These are phyloP conservation scores for Python bivittatus DNA, from an alignment of 2,113 vertebrate genomes.

Conservation along the genomic window DNA sequence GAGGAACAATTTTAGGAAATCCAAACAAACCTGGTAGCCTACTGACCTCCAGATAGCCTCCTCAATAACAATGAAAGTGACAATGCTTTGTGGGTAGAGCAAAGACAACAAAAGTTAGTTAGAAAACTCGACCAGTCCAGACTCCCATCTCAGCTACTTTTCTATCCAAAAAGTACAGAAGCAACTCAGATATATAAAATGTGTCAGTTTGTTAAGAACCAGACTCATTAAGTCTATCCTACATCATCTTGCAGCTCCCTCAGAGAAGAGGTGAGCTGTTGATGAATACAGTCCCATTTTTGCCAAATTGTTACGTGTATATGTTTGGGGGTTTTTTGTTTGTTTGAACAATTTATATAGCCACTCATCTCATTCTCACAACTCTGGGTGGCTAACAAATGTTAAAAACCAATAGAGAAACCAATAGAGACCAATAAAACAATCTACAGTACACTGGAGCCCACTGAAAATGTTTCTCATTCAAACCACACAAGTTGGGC, in stretches of 20 bases:
- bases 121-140: constrained; percentile 56
- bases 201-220: not conserved
- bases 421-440: not conserved
- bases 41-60: constrained; percentile 77
- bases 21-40: constrained; percentile 77
- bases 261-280: not conserved
- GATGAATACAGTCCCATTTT: not conserved
- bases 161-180: constrained; percentile 34
- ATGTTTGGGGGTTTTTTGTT: no score
- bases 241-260: no score
- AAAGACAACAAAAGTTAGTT: constrained; percentile 52
- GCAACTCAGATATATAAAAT: not conserved
- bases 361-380: not conserved
- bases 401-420: not conserved
- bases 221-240: not conserved
- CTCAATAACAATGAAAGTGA: constrained; percentile 71
- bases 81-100: constrained; percentile 33
- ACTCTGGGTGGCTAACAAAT: not conserved
- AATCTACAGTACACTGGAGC: not conserved
- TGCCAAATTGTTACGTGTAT: not conserved
- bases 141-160: constrained; percentile 35
- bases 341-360: not conserved
- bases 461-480: not conserved
- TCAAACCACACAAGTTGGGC: not conserved
- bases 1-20: constrained; percentile 88